A percentile compares a stretch with the other conserved stretches of the same genome.
These are phyloP conservation scores for Characodon lateralis DNA, from an alignment of 2,797 vertebrate genomes.

Conservation along the genomic window DNA sequence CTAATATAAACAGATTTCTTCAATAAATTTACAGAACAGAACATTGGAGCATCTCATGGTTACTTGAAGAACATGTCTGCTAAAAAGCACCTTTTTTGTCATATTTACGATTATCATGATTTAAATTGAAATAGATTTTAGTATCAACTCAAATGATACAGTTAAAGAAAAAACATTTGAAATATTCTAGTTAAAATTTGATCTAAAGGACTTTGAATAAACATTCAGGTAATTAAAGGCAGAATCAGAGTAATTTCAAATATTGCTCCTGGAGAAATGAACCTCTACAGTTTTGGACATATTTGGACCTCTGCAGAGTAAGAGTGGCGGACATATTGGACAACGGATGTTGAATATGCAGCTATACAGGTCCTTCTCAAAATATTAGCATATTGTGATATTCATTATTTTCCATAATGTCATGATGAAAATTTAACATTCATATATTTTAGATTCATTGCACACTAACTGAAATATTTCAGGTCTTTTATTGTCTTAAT, in stretches of 20 bases:
- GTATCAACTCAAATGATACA: neutral
- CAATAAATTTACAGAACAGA: constrained; percentile 58
- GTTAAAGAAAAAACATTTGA: neutral
- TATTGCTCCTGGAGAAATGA: neutral
- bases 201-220: neutral
- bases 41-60: neutral
- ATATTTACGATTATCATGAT: neutral
- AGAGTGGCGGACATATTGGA: neutral
- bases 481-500: no score
- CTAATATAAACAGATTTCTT: constrained; percentile 29
- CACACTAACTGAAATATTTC: no score
- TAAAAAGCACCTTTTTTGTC: neutral
- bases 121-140: neutral
- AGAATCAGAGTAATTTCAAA: neutral
- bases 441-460: no score
- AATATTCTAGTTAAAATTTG: neutral
- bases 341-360: neutral
- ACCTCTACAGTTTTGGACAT: neutral
- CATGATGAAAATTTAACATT: no score
- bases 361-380: no score
- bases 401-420: no score
- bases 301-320: neutral
- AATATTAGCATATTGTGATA: no score
- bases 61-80: neutral
- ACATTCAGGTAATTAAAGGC: neutral